phyloP scores from a whole-genome alignment of 2,797 vertebrate genomes.

The Artibeus jamaicensis region DNA sequence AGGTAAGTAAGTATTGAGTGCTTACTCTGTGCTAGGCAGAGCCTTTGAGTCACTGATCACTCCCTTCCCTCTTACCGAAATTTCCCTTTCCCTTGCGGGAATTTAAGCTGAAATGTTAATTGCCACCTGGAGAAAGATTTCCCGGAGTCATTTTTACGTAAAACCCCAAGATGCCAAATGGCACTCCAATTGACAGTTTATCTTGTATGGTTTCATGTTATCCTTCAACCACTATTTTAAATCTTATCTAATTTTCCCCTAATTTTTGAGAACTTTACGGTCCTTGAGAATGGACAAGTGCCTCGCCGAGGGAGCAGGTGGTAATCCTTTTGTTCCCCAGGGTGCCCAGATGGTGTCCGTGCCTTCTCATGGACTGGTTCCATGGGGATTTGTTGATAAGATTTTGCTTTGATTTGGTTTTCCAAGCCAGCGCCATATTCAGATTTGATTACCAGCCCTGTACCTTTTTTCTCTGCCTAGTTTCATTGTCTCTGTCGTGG shows the following conservation, averaged over 20 bases:
- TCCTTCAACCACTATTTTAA: conserved; percentile 43
- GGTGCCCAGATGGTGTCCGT: conserved; percentile 61
- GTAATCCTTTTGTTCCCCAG: conserved; percentile 35
- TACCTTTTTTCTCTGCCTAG: conserved; percentile 48
- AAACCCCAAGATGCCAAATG: conserved; percentile 31
- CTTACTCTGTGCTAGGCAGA: not conserved
- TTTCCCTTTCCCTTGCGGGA: conserved; percentile 30
- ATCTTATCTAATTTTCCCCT: conserved; percentile 59
- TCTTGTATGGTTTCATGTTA: conserved; percentile 1
- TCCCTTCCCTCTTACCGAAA: not conserved
- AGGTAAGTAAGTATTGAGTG: not conserved
- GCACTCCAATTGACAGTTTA: conserved; percentile 14
- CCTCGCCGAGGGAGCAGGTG: conserved; percentile 57
- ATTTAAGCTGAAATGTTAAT: conserved; percentile 65
- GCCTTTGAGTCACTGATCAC: not conserved
- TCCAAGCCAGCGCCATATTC: conserved; percentile 56
- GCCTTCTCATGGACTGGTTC: conserved; percentile 38
- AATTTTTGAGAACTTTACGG: conserved; percentile 39
- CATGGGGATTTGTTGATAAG: conserved; percentile 66
- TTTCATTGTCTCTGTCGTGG: conserved; percentile 37
- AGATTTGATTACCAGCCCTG: conserved; percentile 58
- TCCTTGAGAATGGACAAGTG: conserved; percentile 11
- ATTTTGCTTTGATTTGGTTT: conserved; percentile 70
- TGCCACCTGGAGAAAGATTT: conserved; percentile 56
- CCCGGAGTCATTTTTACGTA: conserved; percentile 31